Conservation (phyloP, 1,140 invertebrate species). For the Caenorhabditis brenneri region DNA sequence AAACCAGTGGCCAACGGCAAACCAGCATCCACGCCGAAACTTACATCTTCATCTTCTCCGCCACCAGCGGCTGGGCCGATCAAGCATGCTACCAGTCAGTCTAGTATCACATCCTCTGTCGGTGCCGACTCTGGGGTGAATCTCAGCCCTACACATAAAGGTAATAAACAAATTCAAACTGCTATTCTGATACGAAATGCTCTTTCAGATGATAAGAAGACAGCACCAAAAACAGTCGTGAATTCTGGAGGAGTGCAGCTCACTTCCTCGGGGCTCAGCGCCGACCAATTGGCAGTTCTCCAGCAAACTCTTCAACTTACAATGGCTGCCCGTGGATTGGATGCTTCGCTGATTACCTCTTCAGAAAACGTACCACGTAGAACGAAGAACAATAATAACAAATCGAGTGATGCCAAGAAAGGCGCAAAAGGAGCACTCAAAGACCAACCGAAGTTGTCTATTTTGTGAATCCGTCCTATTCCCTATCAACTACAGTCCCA, state of each 20-base stretch:
- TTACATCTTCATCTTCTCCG: not conserved
- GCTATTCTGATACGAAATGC: not conserved
- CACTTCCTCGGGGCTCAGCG: slow-evolving; percentile 64
- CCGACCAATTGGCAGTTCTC: slow-evolving; percentile 66
- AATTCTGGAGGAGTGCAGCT: slow-evolving; percentile 62
- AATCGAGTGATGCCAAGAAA: not conserved
- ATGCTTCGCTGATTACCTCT: not conserved
- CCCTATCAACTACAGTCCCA: not conserved
- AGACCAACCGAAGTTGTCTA: slow-evolving; percentile 20
- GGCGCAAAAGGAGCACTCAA: slow-evolving; percentile 7
- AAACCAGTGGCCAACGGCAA: slow-evolving; percentile 12
- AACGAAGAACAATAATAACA: slow-evolving; percentile 29
- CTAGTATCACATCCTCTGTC: slow-evolving; percentile 64
- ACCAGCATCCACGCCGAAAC: not conserved
- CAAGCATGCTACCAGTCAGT: slow-evolving; percentile 63
- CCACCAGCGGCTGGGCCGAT: slow-evolving; percentile 46
- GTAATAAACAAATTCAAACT: slow-evolving; percentile 15
- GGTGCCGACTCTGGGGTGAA: slow-evolving; percentile 64
- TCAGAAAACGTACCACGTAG: slow-evolving; percentile 21
- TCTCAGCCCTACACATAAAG: slow-evolving; percentile 58
- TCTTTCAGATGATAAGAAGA: slow-evolving; percentile 60
- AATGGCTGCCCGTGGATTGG: not conserved
- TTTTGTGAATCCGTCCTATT: not conserved
- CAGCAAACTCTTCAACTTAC: slow-evolving; percentile 55
- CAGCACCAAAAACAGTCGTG: slow-evolving; percentile 3